Base-by-base conservation (phyloP, 2,888 invertebrate species). In the Apamea anceps region DNA sequence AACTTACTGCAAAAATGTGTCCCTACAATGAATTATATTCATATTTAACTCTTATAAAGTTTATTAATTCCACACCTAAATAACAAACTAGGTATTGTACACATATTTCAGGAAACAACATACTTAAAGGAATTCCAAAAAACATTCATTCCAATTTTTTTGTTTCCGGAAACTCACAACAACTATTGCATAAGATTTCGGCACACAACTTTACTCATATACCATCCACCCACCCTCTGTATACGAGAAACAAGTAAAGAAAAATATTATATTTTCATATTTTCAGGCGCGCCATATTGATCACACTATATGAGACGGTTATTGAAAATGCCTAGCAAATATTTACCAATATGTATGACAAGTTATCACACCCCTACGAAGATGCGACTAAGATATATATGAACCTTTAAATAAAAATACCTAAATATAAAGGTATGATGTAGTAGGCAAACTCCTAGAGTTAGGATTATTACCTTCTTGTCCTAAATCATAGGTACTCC, bases 301-400 rank as follows among this genome's bases (percentile, higher is more conserved):
- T 87, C 68, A 81, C 65, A 65, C 87, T 72, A 75, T 75, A 84
- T 79, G 85, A 85, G 80, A 87, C 72, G 57, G 78, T 85, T 87
- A 87, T 87, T 85, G 85, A 87, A 87, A 85, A 87, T 87, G 65
- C 77, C 75, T 85, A 62, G 73, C 80, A 85, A 87, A 87, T 82
- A 80, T 82, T 70, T 85, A 81, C 76, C n/a, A n/a, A 82, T 82
- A 85, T 77, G 75, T 82, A 77, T 77, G 66, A 74, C 63, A 73
- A 85, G 73, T 73, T 86, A 75, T 87, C 72, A 67, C 84, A 51
- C 62, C 70, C 37, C 37, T 63, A 57, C 1, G 51, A 8, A 15
- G 25, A 57, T 57, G 37, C n/a, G 71, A n/a, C 54, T 25, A 37
- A 37, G 25, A 57, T 37, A 57, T 21, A 21, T 8, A 25, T 8